These are phyloP conservation scores for Sebastiscus albofasciatus DNA, from an alignment of 2,797 vertebrate genomes.

Conservation along the genomic window DNA sequence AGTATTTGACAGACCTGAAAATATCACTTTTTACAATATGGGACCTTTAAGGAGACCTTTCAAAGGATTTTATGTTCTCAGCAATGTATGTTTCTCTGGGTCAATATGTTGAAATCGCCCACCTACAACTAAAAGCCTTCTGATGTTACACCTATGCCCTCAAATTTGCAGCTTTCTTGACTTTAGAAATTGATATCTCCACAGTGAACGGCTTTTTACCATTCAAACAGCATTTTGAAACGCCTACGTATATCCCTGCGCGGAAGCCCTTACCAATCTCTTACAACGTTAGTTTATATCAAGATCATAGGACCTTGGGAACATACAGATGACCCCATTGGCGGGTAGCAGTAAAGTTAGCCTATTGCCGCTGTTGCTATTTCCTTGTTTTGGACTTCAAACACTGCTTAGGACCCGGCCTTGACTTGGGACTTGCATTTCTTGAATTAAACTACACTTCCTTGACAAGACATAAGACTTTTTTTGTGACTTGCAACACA, in stretches of 20 bases:
- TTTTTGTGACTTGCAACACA: neutral
- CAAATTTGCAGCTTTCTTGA: neutral
- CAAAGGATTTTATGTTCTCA: neutral
- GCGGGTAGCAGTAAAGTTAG: neutral
- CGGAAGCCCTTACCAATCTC: neutral
- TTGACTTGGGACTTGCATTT: neutral
- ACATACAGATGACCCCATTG: too few relatives aligned
- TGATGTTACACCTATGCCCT: neutral
- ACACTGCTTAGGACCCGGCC: neutral
- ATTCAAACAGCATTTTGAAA: neutral
- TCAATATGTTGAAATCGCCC: neutral
- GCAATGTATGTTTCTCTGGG: neutral
- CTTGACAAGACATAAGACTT: too few relatives aligned
- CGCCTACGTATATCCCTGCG: neutral
- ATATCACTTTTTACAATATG: fast-evolving
- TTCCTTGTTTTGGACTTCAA: neutral
- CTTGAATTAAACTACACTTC: neutral
- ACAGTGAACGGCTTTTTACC: neutral
- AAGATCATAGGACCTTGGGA: too few relatives aligned
- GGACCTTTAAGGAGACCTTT: neutral
- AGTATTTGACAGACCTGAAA: too few relatives aligned
- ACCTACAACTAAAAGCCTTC: too few relatives aligned
- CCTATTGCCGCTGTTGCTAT: neutral
- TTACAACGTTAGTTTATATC: too few relatives aligned
- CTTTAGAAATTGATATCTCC: neutral